Evolutionary conservation across 2,888 invertebrate genomes (phyloP), one percentile per base, ranked within the genome.

Genomic region (Aelia acuminata): DNA sequence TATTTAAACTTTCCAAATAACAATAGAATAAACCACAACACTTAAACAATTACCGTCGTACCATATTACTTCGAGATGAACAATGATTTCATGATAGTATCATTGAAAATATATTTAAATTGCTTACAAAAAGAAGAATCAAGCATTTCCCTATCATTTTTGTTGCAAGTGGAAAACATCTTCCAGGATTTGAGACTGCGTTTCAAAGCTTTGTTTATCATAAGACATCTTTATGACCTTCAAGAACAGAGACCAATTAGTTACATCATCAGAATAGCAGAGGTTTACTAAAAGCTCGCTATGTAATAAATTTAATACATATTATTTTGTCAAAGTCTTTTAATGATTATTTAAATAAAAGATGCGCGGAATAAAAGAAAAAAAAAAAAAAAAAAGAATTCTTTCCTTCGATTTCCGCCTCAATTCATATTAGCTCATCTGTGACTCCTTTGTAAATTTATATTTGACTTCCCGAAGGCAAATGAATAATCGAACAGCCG

Each of bases 401-500:
- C 20, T 35, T 70, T 35, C n/a, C 43, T 80, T 80, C 43, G 22
- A n/a, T 80, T 80, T 47, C 22, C 11, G 43, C 43, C 39, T 47
- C 43, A 80, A 0, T 80, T 80, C 22, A n/a, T 22, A 80, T 80
- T 80, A 80, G 39, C 80, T 80, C 43, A 80, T 43, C 80, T 39
- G 11, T 80, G 43, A 80, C 80, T 80, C 80, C 43, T 80, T 43
- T 80, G 35, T 47, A 39, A 80, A 80, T 39, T n/a, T 39, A 80
- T 80, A n/a, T 43, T n/a, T 70, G 63, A 70, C 31, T 70, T 70
- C 63, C 63, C 35, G 35, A 70, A 80, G 43, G n/a, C 43, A 39
- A n/a, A 80, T 80, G 80, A 80, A n/a, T 80, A 43, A 80, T 80
- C 43, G n/a, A 80, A 47, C 15, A n/a, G 80, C 80, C 43, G 13